Base-by-base conservation (phyloP, 2,113 vertebrate species). In the Stigmatopora argus region DNA sequence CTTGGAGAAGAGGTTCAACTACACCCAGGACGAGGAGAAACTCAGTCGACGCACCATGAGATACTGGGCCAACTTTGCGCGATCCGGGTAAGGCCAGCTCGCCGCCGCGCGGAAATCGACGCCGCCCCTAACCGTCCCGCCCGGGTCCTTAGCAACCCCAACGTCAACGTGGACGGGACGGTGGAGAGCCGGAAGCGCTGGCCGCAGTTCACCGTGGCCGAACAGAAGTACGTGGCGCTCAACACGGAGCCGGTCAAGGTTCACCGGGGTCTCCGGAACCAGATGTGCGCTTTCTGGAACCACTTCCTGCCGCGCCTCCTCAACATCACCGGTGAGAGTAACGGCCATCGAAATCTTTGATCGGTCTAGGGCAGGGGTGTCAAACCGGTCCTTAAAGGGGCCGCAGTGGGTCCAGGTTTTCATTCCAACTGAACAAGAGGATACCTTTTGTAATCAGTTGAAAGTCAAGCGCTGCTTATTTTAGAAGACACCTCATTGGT, bases 1-100 rank as follows among this genome's bases (percentile, higher is more conserved):
- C 0, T 88, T 97, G 69, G 90, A 94, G 15, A 90, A 89, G 64
- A 84, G 79, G 1, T 90, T 95, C 19, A 95, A 95, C 88, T 97
- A 97, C 86, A 97, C 94, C 0, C 3, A 14, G 0, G 90, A 94
- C 9, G 95, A 97, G 81, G 91, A 91, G 75, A 87, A 72, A 46
- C 90, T 97, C 69, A 95, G 94, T 78, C 90, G 90, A 7, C 87
- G 92, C 58, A 92, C 96, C 73, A 96, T 97, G 95, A 92, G 73
- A 88, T 94, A 95, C 80, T 97, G 95, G 95, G 93, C 91, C 73
- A 96, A 95, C 88, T 96, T 97, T 49, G 95, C 95, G 65, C 90
- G 93, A 62, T 94, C 92, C 11, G 87, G 87, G 87, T 89, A 58
- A 83, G 85, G 41, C 18, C 15, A 34, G 13, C 21, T 1, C 12